Base-by-base conservation (phyloP, 2,113 vertebrate genomes). In the Aplodontia rufa region DNA sequence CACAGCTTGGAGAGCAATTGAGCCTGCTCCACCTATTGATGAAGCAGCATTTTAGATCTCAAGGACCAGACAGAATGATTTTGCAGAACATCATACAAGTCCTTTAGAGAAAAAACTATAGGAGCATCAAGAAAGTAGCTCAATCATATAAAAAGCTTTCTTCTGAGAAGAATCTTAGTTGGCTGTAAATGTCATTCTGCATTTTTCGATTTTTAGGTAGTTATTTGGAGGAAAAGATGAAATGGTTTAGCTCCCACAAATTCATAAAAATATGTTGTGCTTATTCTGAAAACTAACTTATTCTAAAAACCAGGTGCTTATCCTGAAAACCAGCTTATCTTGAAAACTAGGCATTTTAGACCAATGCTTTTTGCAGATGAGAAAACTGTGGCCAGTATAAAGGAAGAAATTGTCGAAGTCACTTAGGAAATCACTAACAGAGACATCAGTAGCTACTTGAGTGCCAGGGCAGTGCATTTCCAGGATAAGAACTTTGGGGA, bases 151-250 rank as follows among this genome's bases (percentile, higher is more conserved):
- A 69, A 95, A 89, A 4, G 17, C 26, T 87, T 96, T 72, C 85
- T 95, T 84, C 68, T 82, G 42, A 80, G 82, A 81, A 58, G n/a
- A 30, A 85, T n/a, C 45, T 90, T 76, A 4, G 10, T 68, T 74
- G 53, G 35, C 37, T 58, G 10, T 40, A 22, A 12, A 11, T 55
- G 11, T 49, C 14, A 32, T 88, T 89, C 28, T 4, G 8, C 13
- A 37, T 92, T 94, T 93, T 55, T 58, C 75, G 47, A 42, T 30
- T n/a, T 79, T 91, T 49, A 85, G 55, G 19, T 37, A 58, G 13
- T 87, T 64, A 37, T 62, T 93, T 96, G 76, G 47, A 90, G 60
- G 68, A 75, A 90, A 92, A 79, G 28, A 93, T n/a, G 14, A 95
- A 85, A 90, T 66, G 58, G 30, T 49, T 82, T 71, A 84, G 47